These are phyloP conservation scores for Leucoraja erinaceus DNA, from an alignment of 2,113 vertebrate species.

Conservation along the genomic window DNA sequence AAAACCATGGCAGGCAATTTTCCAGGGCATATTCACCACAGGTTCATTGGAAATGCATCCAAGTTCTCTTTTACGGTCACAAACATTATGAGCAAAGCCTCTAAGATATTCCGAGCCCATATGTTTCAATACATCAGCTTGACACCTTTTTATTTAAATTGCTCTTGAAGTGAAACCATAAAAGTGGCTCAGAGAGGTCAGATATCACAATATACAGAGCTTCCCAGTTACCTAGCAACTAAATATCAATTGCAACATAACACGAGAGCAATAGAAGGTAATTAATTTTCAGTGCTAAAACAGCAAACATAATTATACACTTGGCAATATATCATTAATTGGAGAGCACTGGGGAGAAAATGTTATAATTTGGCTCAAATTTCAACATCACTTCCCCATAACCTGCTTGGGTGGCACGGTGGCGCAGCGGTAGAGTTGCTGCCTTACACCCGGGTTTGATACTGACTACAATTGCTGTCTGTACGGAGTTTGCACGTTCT, in stretches of 20 bases:
- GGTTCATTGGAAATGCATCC: not conserved
- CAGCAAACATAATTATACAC: not conserved
- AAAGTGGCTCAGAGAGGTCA: not conserved
- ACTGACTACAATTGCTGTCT: too few relatives aligned
- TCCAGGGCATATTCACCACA: not conserved
- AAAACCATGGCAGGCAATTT: not conserved
- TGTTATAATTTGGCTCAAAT: not conserved
- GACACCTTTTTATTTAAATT: not conserved
- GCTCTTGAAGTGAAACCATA: not conserved
- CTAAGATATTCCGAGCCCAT: not conserved
- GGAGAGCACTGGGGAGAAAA: not conserved
- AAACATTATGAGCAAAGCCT: not conserved
- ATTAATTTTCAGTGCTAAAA: not conserved
- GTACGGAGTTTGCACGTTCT: too few relatives aligned
- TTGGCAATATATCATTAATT: not conserved
- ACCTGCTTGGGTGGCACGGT: too few relatives aligned
- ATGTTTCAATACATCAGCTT: not conserved
- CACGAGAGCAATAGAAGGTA: not conserved
- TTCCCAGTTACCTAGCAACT: not conserved
- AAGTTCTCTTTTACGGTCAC: not conserved
- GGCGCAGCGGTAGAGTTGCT: too few relatives aligned
- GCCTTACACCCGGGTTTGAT: too few relatives aligned
- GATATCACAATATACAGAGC: not conserved
- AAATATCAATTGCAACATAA: not conserved
- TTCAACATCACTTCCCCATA: constrained; percentile 2